Conservation (phyloP, 2,888 invertebrate species). For the Dromius quadrimaculatus region DNA sequence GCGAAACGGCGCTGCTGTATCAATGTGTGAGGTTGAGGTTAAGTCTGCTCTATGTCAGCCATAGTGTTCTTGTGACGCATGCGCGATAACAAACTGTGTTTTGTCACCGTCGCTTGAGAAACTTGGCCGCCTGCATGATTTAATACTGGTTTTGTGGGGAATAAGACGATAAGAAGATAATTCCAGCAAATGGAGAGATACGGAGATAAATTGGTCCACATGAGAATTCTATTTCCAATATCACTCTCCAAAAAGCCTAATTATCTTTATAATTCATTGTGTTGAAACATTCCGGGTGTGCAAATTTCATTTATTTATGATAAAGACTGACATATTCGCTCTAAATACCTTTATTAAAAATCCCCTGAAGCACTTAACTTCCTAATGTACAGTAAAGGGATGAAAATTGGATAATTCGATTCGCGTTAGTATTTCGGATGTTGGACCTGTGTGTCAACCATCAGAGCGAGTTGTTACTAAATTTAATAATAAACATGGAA, state of each 20-base stretch:
- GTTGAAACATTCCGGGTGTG: too few relatives aligned
- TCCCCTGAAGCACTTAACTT: conserved; percentile 12
- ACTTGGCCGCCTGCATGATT: conserved; percentile 16
- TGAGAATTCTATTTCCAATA: too few relatives aligned
- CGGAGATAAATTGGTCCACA: too few relatives aligned
- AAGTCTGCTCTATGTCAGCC: conserved; percentile 25
- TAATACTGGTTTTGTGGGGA: conserved; percentile 29
- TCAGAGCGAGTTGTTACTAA: conserved; percentile 23
- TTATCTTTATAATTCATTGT: too few relatives aligned
- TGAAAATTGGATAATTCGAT: conserved; percentile 32
- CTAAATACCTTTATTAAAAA: too few relatives aligned
- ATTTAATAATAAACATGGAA: conserved; percentile 37
- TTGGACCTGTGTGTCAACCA: not conserved
- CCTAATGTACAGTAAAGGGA: conserved; percentile 8
- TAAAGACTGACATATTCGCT: too few relatives aligned
- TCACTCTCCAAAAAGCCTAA: too few relatives aligned
- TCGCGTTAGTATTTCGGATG: conserved; percentile 19
- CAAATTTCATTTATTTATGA: too few relatives aligned
- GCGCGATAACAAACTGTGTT: conserved; percentile 22
- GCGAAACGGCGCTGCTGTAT: conserved; percentile 19
- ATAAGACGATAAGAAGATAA: conserved; percentile 5
- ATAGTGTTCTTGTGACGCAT: conserved; percentile 26
- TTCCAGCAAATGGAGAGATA: conserved; percentile 1
- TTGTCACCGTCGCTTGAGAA: conserved; percentile 8
- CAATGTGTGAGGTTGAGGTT: conserved; percentile 37